Evolutionary conservation across 1,140 invertebrate genomes (phyloP), one percentile per base, ranked within the genome.

Genomic region (Drosophila chauvacae): DNA sequence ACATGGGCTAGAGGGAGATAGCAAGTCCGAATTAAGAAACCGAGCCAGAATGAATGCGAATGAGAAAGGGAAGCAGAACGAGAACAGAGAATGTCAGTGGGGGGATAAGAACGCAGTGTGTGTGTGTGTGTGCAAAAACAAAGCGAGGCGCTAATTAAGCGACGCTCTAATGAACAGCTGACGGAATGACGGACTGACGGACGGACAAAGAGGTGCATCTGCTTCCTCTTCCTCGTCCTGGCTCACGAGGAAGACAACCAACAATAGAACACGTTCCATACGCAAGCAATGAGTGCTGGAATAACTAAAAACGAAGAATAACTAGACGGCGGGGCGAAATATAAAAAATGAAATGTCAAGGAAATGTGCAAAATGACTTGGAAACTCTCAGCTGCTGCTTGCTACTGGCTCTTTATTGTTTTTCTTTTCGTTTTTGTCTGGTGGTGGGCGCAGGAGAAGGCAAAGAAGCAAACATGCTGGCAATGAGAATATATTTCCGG

Each of bases 341-440:
- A 50, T 56, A 71, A 81, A 45, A 87, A 87, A 88, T 87, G 77
- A 87, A 87, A 87, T 88, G 84, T 88, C 84, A 87, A 84, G 84
- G 84, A 87, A 87, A 87, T 87, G 84, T 88, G 84, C 64, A 88
- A 87, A 87, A 87, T 87, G 84, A 84, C 77, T 87, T 87, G 84
- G 65, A 88, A 87, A 84, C 66, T 80, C 60, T 62, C 53, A 56
- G 35, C 53, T 53, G 53, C 55, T 42, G 48, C 47, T 50, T 23
- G 51, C 53, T 14, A 4, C 44, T 47, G 61, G 55, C 41, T 55
- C 41, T 62, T 65, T 35, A 44, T 30, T 53, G 55, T 48, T 42
- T 44, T 42, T 56, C 48, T 47, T 45, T 14, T 45, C 42, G 39
- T 53, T 70, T 35, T 60, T 53, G 51, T 55, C 55, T 42, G 70